phyloP scores from a whole-genome alignment of 1,140 invertebrate genomes.

The Lepidostoma basale region DNA sequence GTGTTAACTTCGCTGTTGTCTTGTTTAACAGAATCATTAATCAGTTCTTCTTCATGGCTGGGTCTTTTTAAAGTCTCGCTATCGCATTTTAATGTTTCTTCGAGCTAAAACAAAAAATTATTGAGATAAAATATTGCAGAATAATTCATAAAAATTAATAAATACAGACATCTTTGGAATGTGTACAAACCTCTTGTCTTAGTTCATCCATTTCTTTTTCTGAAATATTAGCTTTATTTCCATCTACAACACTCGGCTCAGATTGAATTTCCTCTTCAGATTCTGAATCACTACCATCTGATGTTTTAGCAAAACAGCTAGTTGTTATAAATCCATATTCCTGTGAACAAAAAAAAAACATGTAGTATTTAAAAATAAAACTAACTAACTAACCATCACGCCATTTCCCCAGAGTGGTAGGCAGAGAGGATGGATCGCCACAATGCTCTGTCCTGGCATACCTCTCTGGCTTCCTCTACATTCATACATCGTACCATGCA shows the following conservation, averaged over 20 bases:
- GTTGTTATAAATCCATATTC: slow-evolving; percentile 48
- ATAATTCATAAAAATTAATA: too few species aligned
- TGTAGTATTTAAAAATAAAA: too few species aligned
- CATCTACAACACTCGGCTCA: slow-evolving; percentile 48
- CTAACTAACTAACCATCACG: too few species aligned
- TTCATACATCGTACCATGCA: too few species aligned
- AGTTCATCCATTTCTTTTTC: slow-evolving; percentile 61
- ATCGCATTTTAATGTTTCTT: slow-evolving; percentile 54
- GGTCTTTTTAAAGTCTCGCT: too few species aligned
- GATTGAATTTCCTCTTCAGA: slow-evolving; percentile 46
- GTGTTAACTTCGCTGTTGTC: not conserved
- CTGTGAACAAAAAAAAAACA: slow-evolving; percentile 35
- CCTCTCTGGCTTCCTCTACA: too few species aligned
- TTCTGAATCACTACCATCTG: slow-evolving; percentile 55
- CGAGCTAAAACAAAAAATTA: slow-evolving; percentile 48
- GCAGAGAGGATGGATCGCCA: too few species aligned
- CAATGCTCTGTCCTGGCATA: too few species aligned
- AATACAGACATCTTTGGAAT: too few species aligned
- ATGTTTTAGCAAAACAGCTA: not conserved
- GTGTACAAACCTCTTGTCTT: slow-evolving; percentile 54
- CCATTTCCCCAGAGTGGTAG: too few species aligned
- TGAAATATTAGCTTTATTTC: slow-evolving; percentile 50
- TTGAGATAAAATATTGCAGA: not conserved
- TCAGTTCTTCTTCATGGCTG: slow-evolving; percentile 22
- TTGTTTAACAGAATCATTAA: too few species aligned